Evolutionary conservation across 2,113 vertebrate genomes (phyloP).

Genomic region (Azemiops feae): DNA sequence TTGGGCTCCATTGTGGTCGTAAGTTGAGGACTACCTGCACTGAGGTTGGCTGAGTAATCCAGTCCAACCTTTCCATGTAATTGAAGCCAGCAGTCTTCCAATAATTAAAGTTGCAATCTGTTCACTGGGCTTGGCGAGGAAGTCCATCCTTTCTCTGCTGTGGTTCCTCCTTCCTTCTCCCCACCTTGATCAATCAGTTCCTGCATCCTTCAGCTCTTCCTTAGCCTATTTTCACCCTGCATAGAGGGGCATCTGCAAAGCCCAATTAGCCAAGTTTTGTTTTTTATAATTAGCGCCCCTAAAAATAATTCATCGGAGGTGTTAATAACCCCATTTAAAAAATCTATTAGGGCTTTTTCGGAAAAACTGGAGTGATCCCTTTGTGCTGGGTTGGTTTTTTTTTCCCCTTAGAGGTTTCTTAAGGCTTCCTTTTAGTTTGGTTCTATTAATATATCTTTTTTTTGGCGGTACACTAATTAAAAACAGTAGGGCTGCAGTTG

Average conservation of each 20-base stretch:
- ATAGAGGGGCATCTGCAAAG: constrained; percentile 78
- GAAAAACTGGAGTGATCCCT: constrained; percentile 77
- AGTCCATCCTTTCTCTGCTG: constrained; percentile 49
- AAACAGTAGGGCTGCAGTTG: constrained; percentile 61
- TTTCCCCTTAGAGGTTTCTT: constrained; percentile 64
- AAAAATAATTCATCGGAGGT: constrained; percentile 96
- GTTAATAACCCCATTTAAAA: constrained; percentile 97
- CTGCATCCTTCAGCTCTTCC: constrained; percentile 4
- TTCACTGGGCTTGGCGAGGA: constrained; percentile 55
- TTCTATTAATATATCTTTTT: not conserved
- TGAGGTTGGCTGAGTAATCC: constrained; percentile 45
- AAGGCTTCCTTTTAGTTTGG: constrained; percentile 43
- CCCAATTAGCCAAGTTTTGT: constrained; percentile 88
- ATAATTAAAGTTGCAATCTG: constrained; percentile 64
- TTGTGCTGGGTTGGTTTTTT: constrained; percentile 57
- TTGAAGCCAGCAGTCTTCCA: constrained; percentile 50
- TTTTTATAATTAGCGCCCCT: constrained; percentile 94
- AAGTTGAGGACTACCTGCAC: not conserved
- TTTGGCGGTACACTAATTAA: constrained; percentile 56
- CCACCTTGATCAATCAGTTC: not conserved
- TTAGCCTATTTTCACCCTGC: constrained; percentile 71
- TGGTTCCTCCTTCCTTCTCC: constrained; percentile 50
- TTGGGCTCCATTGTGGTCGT: rapidly evolving
- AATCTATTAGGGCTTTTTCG: constrained; percentile 90
- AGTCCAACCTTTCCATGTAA: constrained; percentile 34